phyloP scores from a whole-genome alignment of 2,888 invertebrate genomes.

The Mythimna loreyi region DNA sequence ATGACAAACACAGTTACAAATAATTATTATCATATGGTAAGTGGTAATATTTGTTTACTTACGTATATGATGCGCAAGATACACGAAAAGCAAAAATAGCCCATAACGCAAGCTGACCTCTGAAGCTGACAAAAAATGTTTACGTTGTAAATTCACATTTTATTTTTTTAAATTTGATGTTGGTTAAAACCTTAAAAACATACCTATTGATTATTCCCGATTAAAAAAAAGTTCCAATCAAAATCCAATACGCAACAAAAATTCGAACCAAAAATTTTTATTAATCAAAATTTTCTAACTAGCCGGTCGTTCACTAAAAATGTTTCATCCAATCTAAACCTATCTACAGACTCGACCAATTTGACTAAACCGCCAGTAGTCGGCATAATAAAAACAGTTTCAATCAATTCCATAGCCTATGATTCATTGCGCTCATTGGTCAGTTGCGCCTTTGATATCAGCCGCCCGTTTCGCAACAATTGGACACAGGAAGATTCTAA shows the following conservation, averaged over 20 bases:
- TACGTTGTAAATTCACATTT: background rate
- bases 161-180: background rate
- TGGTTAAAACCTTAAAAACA: background rate
- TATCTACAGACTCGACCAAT: constrained; percentile 57
- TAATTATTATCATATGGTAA: background rate
- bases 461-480: constrained; percentile 82
- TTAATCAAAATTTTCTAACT: constrained; percentile 55
- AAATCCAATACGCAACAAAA: constrained; percentile 35
- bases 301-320: constrained; percentile 41
- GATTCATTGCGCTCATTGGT: constrained; percentile 82
- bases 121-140: background rate
- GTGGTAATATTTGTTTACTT: no score
- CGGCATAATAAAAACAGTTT: constrained; percentile 72
- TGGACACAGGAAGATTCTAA: constrained; percentile 86
- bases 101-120: no score
- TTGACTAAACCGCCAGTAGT: constrained; percentile 65
- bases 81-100: no score
- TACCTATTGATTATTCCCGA: background rate
- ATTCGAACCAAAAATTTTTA: constrained; percentile 17
- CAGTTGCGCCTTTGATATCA: constrained; percentile 74
- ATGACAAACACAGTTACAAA: no score
- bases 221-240: constrained; percentile 23
- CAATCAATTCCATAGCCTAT: constrained; percentile 80
- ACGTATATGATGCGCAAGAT: no score
- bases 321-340: constrained; percentile 58